These are phyloP conservation scores for Hydractinia symbiolongicarpus DNA, from an alignment of 30 jellyfish, hydroid and myxozoan genomes.

Conservation along the genomic window DNA sequence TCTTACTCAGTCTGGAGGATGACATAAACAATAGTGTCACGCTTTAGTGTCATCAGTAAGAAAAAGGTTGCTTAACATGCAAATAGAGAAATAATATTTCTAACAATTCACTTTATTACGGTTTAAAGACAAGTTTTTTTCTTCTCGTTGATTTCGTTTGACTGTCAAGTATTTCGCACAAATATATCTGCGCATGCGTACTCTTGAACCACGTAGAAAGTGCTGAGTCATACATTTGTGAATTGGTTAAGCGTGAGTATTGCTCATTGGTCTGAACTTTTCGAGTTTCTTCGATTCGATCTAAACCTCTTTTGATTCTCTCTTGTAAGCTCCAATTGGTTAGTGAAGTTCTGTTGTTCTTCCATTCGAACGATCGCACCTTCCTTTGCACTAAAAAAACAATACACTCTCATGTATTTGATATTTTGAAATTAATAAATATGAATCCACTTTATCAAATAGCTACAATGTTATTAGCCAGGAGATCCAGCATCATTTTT, in stretches of 20 bases:
- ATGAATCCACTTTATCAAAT: too few species aligned
- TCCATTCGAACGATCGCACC: constrained; percentile 72
- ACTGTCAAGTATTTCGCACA: constrained; percentile 37
- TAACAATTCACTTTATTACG: too few species aligned
- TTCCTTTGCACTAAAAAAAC: constrained; percentile 44
- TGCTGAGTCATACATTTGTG: constrained; percentile 60
- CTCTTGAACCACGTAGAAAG: constrained; percentile 55
- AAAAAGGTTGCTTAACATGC: too few species aligned
- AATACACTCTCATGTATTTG: neutral
- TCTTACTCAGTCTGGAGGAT: too few species aligned
- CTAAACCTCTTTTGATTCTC: constrained; percentile 21
- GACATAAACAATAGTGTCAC: too few species aligned
- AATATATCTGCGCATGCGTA: constrained; percentile 28
- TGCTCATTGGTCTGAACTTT: neutral
- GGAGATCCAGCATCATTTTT: too few species aligned
- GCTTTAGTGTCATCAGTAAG: too few species aligned
- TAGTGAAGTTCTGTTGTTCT: constrained; percentile 29
- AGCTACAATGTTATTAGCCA: too few species aligned
- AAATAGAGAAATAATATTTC: too few species aligned
- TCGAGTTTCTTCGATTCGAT: constrained; percentile 43
- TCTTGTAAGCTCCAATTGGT: constrained; percentile 63
- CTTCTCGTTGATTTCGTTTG: neutral
- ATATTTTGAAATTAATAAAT: neutral
- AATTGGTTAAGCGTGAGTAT: constrained; percentile 46
- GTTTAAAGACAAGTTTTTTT: too few species aligned